Evolutionary conservation across 2,113 vertebrate genomes (phyloP).

Genomic region (Donacobius atricapilla): DNA sequence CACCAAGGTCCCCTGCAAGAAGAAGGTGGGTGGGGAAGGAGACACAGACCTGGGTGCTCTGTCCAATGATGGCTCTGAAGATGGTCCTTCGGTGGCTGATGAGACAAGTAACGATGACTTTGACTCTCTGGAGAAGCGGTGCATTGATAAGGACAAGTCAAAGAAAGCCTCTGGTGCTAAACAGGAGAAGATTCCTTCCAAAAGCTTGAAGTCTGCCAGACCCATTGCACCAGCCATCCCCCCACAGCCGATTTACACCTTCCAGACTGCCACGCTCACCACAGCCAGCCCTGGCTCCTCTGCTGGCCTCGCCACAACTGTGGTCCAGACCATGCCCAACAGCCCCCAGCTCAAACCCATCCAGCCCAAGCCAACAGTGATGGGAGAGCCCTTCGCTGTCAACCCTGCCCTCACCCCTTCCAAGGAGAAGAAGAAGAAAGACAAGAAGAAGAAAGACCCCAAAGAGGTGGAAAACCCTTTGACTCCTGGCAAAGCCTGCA

Average conservation of each 20-base stretch:
- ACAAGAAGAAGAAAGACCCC: conserved; percentile 96
- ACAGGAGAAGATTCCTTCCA: conserved; percentile 87
- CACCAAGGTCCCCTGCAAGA: conserved; percentile 87
- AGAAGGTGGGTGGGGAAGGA: conserved; percentile 81
- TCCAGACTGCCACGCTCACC: conserved; percentile 83
- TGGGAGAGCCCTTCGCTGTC: conserved; percentile 86
- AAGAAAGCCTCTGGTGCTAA: conserved; percentile 85
- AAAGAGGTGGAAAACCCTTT: conserved; percentile 93
- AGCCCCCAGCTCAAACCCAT: conserved; percentile 95
- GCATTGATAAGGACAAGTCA: conserved; percentile 81
- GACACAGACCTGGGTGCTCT: conserved; percentile 84
- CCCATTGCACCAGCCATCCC: conserved; percentile 84
- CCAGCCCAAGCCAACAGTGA: conserved; percentile 89
- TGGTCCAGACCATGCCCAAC: conserved; percentile 91
- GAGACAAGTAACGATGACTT: conserved; percentile 94
- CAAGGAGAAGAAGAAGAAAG: conserved; percentile 99
- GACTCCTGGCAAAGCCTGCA: conserved; percentile 84
- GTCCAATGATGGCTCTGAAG: conserved; percentile 89
- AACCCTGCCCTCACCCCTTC: conserved; percentile 86
- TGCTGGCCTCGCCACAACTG: conserved; percentile 77
- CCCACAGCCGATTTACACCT: conserved; percentile 87
- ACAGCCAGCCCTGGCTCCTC: conserved; percentile 85
- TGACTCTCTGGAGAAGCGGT: conserved; percentile 86
- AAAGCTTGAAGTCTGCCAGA: conserved; percentile 90
- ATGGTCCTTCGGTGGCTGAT: conserved; percentile 87